Evolutionary conservation across 2,113 vertebrate species (phyloP).

Genomic region (Gasterosteus aculeatus): DNA sequence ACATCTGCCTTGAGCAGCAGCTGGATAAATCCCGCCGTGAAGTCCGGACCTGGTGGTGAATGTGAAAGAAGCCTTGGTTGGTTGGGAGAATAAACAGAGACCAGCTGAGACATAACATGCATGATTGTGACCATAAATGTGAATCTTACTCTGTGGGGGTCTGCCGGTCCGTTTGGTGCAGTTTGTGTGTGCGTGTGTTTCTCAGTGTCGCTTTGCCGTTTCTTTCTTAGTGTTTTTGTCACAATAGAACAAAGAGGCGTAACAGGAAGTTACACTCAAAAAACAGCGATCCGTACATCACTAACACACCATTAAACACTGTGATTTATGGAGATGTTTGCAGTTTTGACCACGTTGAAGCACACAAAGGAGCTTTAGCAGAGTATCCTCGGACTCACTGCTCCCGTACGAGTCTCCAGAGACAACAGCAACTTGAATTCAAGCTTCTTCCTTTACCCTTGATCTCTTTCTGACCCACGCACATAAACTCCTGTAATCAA

Average conservation of each 20-base stretch:
- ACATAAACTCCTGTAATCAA: constrained; percentile 6
- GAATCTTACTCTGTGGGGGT: not conserved
- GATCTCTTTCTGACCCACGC: not conserved
- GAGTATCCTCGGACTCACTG: constrained; percentile 26
- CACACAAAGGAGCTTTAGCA: not conserved
- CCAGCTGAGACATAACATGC: not conserved
- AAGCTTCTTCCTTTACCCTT: not conserved
- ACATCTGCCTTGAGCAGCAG: no score
- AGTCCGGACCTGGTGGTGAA: no score
- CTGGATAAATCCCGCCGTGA: no score
- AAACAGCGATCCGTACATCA: not conserved
- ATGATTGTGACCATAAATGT: not conserved
- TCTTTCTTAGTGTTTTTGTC: not conserved
- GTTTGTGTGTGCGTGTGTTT: not conserved
- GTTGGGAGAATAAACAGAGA: not conserved
- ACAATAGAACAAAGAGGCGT: not conserved
- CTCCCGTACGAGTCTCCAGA: constrained; percentile 2
- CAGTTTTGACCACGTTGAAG: constrained; percentile 17
- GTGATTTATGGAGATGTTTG: constrained; percentile 6
- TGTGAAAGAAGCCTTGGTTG: not conserved
- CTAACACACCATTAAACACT: not conserved
- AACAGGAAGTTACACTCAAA: not conserved
- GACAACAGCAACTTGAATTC: not conserved
- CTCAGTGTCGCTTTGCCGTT: not conserved
- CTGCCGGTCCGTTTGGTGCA: not conserved